Conservation (phyloP, 2,888 invertebrate species). For the Holacanthella duospinosa region DNA sequence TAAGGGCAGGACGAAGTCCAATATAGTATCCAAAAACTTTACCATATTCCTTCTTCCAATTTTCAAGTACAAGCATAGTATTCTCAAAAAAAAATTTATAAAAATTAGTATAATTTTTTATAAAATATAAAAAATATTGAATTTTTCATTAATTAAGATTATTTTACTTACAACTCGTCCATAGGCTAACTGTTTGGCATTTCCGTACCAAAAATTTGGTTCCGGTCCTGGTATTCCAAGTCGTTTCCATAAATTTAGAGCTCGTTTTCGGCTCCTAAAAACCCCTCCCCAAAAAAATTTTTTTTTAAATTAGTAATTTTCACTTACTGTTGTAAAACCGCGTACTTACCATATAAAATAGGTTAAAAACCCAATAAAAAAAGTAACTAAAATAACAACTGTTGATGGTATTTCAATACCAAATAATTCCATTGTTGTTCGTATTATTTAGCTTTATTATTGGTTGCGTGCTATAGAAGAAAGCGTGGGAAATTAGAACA, state of each 20-base stretch:
- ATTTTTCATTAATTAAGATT: not conserved
- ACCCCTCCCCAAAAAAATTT: not conserved
- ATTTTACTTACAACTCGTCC: slow-evolving; percentile 28
- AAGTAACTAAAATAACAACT: not conserved
- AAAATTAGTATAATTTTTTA: slow-evolving; percentile 11
- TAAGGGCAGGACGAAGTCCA: slow-evolving; percentile 33
- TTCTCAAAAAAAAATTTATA: slow-evolving; percentile 19
- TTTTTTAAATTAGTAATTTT: too few relatives aligned
- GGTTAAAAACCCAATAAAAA: not conserved
- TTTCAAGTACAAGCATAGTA: slow-evolving; percentile 27
- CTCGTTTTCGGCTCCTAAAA: slow-evolving; percentile 32
- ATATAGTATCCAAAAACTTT: slow-evolving; percentile 34
- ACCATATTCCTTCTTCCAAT: slow-evolving; percentile 31
- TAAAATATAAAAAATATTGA: not conserved
- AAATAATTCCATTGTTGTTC: slow-evolving; percentile 5
- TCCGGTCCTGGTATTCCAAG: slow-evolving; percentile 33
- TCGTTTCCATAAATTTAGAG: slow-evolving; percentile 32
- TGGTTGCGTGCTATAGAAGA: too few relatives aligned
- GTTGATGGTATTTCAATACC: not conserved
- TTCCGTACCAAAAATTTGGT: slow-evolving; percentile 36
- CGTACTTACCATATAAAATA: slow-evolving; percentile 29
- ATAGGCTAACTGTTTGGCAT: slow-evolving; percentile 35
- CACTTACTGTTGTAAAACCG: too few relatives aligned
- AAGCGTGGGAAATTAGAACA: too few relatives aligned
- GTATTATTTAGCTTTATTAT: too few relatives aligned